Percentiles rank a stretch among this genome's conserved stretches.
Evolutionary conservation across 2,888 invertebrate genomes (phyloP).

Genomic region (Stegophylla sp.): DNA sequence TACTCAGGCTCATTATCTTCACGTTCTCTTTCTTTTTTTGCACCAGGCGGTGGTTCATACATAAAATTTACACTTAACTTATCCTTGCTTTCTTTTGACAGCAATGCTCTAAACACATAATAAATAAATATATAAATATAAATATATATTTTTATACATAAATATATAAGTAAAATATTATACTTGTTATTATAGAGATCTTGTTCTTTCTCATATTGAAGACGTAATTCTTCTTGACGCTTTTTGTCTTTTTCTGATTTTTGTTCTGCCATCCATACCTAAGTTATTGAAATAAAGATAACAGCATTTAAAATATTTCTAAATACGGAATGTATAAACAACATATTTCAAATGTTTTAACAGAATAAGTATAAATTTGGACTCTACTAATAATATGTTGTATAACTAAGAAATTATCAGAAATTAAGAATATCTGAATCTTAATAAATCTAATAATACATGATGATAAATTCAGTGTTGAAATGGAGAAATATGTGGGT

Average conservation of each 20-base stretch:
- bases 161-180: no score
- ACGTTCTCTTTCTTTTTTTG: slow-evolving; percentile 86
- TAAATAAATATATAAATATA: slow-evolving; percentile 39
- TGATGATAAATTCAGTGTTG: no score
- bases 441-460: no score
- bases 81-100: slow-evolving; percentile 98
- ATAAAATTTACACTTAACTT: slow-evolving; percentile 97
- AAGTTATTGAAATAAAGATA: slow-evolving; percentile 58
- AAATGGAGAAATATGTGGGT: no score
- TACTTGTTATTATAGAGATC: slow-evolving; percentile 96
- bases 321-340: no score
- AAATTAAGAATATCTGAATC: no score
- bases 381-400: no score
- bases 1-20: slow-evolving; percentile 94
- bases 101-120: slow-evolving; percentile 75
- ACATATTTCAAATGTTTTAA: no score
- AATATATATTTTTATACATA: not conserved
- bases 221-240: slow-evolving; percentile 94
- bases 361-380: no score
- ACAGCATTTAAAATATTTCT: no score
- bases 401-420: no score
- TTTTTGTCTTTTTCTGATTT: slow-evolving; percentile 96
- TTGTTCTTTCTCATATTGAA: slow-evolving; percentile 98
- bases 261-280: slow-evolving; percentile 99
- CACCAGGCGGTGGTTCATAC: slow-evolving; percentile 96